These are phyloP conservation scores for Pavo muticus DNA, from an alignment of 2,113 vertebrate genomes.

Conservation along the genomic window DNA sequence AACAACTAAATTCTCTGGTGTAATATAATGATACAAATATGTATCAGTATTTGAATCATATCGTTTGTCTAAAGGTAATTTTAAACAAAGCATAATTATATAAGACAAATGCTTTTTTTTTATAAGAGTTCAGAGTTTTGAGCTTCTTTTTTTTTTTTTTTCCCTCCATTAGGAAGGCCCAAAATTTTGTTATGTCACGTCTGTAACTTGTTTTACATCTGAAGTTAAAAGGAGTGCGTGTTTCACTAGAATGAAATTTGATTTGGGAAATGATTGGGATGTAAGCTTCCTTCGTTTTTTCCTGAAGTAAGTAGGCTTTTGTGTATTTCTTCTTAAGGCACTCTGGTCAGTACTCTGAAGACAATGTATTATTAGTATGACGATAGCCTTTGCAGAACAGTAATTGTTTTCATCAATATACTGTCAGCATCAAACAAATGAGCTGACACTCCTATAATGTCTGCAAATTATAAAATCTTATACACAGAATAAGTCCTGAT, in stretches of 20 bases:
- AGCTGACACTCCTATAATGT: background rate
- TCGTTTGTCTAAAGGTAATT: background rate
- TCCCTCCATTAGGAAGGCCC: background rate
- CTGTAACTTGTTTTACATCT: background rate
- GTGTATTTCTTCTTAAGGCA: background rate
- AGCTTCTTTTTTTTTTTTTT: background rate
- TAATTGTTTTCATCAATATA: constrained; percentile 16
- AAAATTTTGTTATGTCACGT: background rate
- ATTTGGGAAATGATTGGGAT: background rate
- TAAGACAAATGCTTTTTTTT: background rate
- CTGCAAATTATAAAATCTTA: background rate
- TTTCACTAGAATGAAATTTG: background rate
- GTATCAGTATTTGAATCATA: background rate
- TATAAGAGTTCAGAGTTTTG: background rate
- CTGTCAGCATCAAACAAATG: background rate
- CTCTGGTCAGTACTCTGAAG: background rate
- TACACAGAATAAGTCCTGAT: background rate
- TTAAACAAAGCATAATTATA: background rate
- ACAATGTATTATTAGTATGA: background rate
- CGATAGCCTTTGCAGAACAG: background rate
- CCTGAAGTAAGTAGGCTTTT: background rate
- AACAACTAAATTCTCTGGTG: background rate
- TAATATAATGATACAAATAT: background rate
- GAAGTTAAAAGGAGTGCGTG: background rate
- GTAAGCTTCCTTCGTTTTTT: background rate